phyloP scores from a whole-genome alignment of 2,888 invertebrate genomes.

The Anodontia alba region DNA sequence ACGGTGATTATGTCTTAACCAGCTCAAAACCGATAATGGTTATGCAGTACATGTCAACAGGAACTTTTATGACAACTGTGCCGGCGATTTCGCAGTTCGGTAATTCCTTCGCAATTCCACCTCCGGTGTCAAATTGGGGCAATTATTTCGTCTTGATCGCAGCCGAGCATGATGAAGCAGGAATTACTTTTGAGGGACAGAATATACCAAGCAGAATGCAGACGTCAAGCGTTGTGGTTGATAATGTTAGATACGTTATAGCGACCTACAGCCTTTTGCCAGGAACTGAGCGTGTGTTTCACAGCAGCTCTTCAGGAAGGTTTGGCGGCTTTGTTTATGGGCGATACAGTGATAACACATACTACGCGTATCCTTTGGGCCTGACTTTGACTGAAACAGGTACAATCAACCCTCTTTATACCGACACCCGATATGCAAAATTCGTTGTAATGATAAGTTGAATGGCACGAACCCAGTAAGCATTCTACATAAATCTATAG shows the following conservation, averaged over 20 bases:
- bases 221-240: neutral
- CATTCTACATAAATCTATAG: no score
- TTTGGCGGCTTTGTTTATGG: slow-evolving; percentile 6
- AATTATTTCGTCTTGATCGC: neutral
- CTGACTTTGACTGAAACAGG: neutral
- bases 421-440: no score
- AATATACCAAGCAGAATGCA: neutral
- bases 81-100: neutral
- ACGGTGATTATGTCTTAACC: neutral
- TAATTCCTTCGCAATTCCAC: neutral
- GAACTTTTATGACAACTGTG: neutral
- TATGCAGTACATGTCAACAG: neutral
- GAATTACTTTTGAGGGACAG: neutral
- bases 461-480: no score
- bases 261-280: neutral
- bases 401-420: no score
- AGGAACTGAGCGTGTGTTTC: neutral
- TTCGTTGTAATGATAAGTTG: no score
- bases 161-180: neutral
- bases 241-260: neutral
- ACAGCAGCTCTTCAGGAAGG: neutral
- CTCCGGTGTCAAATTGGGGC: neutral
- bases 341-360: neutral
- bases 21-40: slow-evolving; percentile 3
- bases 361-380: neutral